phyloP scores from a whole-genome alignment of 2,797 vertebrate genomes.

The Notolepis coatsorum region DNA sequence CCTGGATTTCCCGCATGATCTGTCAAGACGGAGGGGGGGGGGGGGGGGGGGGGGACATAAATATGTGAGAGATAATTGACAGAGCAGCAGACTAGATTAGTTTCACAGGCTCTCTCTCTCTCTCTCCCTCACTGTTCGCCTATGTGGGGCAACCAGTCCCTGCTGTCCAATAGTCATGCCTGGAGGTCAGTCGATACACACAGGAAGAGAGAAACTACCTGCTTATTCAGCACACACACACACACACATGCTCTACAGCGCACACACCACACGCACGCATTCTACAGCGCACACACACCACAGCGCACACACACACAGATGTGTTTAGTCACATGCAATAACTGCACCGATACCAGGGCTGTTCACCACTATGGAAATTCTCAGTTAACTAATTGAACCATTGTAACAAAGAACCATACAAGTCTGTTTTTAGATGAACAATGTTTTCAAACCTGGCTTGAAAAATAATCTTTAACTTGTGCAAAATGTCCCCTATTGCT shows the following conservation, averaged over 20 bases:
- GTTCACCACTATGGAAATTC: no score
- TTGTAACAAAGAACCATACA: no score
- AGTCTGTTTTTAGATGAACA: no score
- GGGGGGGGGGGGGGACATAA: not conserved
- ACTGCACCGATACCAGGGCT: no score
- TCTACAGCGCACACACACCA: not conserved
- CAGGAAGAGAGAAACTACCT: not conserved
- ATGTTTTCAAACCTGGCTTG: no score
- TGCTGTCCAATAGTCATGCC: constrained; percentile 8
- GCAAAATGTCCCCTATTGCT: no score
- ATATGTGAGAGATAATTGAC: not conserved
- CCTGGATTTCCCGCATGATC: constrained; percentile 98
- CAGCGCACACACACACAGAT: not conserved
- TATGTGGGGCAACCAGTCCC: constrained; percentile 5
- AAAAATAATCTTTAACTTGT: no score
- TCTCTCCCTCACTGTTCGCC: not conserved
- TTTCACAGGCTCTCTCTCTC: not conserved
- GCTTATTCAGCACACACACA: constrained; percentile 4
- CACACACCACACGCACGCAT: constrained; percentile 9
- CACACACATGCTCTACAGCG: no score
- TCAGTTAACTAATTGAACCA: no score
- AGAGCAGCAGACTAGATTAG: not conserved
- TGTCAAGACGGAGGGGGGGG: constrained; percentile 47
- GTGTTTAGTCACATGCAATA: not conserved
- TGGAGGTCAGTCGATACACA: constrained; percentile 11